Evolutionary conservation across 2,888 invertebrate genomes (phyloP), one percentile per base, ranked within the genome.

Genomic region (Dynastes hyllus): DNA sequence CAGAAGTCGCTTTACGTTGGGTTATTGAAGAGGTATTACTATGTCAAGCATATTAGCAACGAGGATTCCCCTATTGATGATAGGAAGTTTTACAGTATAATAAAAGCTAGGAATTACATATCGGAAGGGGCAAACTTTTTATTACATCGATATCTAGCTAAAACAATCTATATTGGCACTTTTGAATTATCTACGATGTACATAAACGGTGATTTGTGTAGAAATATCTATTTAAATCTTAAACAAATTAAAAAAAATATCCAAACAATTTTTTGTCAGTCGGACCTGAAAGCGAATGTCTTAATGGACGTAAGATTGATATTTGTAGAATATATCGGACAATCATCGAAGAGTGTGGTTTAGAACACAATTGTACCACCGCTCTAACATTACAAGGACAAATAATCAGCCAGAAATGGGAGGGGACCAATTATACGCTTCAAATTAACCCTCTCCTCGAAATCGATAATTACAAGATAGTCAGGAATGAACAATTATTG

Each of bases 41-140:
- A 91, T 87, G 87, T 92, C 29, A 90, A 90, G 16, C 89, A 90
- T 65, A 87, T 87, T 66, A 90, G 91, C 82, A 90, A 90, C 0
- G 89, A 90, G 1, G 63, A 75, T 2, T 88, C 89, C 58, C 87
- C 89, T 79, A 85, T 89, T 61, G 88, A 90, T 45, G 90, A 91
- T 80, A 89, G 90, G 69, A 88, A 90, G 79, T 91, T 92, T 83
- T 91, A 92, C 84, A 87, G 90, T 51, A 90, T 92, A 75, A 88
- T 89, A 61, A 89, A 88, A 32, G 89, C 91, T n/a, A 88, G 87
- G 73, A 88, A 91, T 82, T 90, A 92, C 80, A 87, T 93, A 71
- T 90, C 92, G n/a, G 93, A 93, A 89, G 93, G 92, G 50, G 91
- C 92, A 8, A 93, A 91, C 86, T 88, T 93, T 79, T 86, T 93